These are phyloP conservation scores for Cheilosia pagana DNA, from an alignment of 2,888 invertebrate species.

Conservation along the genomic window DNA sequence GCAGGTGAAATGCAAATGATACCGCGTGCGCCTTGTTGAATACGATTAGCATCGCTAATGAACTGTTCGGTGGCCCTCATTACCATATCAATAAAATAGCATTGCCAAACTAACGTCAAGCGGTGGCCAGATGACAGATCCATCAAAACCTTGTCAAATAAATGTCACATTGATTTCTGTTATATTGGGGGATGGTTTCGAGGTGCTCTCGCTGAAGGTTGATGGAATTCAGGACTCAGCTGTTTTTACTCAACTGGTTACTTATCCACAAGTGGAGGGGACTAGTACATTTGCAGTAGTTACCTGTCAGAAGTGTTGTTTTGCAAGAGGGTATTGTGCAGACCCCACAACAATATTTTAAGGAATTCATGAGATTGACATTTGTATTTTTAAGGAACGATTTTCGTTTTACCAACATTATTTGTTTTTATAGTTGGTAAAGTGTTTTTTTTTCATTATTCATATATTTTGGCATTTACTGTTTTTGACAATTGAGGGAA, in stretches of 20 bases:
- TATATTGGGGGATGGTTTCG: not conserved
- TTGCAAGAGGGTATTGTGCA: no score
- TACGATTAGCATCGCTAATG: constrained; percentile 61
- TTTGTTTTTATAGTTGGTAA: no score
- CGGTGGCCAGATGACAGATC: constrained; percentile 74
- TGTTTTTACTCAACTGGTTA: no score
- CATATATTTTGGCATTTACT: no score
- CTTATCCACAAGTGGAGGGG: not conserved
- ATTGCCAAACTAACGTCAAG: constrained; percentile 60
- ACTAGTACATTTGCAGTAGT: not conserved
- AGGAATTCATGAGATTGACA: no score
- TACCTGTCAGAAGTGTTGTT: not conserved
- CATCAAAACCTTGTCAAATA: constrained; percentile 77
- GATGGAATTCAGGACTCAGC: constrained; percentile 20
- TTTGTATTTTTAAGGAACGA: no score
- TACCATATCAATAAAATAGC: constrained; percentile 67
- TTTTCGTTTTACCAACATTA: no score
- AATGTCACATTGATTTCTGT: constrained; percentile 75
- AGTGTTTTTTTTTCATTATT: no score
- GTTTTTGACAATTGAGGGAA: no score
- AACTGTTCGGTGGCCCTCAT: not conserved
- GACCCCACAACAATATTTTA: no score
- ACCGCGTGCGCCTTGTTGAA: constrained; percentile 19
- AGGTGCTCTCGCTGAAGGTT: not conserved
- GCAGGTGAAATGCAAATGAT: constrained; percentile 58